Conservation (phyloP, 1,140 invertebrate species). For the Asbolus verrucosus region DNA sequence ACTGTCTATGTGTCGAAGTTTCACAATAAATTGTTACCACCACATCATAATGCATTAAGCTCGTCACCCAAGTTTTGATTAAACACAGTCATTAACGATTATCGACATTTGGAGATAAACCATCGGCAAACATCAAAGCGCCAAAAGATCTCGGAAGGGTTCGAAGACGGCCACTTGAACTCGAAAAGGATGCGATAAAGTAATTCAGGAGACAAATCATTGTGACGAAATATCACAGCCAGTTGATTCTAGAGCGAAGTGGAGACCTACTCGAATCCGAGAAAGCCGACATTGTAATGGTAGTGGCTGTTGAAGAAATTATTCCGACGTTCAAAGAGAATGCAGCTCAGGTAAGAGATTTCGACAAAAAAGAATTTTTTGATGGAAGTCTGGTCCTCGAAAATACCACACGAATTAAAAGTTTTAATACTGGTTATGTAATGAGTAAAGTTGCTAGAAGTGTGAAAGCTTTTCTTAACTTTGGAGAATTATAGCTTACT, state of each 20-base stretch:
- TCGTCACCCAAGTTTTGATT: conserved; percentile 17
- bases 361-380: too few relatives aligned
- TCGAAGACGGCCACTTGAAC: neutral
- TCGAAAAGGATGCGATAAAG: neutral
- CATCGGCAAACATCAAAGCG: conserved; percentile 10
- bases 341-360: neutral
- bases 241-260: conserved; percentile 2
- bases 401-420: too few relatives aligned
- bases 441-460: too few relatives aligned
- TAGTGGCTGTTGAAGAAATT: too few relatives aligned
- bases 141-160: conserved; percentile 4
- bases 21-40: conserved; percentile 32
- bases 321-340: conserved; percentile 3
- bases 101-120: neutral
- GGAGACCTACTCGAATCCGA: neutral
- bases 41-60: conserved; percentile 14
- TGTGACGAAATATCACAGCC: neutral
- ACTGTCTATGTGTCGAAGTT: conserved; percentile 29
- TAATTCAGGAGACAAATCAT: neutral
- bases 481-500: too few relatives aligned
- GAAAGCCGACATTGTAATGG: conserved; percentile 10
- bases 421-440: too few relatives aligned
- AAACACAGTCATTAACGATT: conserved; percentile 27
- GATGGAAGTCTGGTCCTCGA: too few relatives aligned
- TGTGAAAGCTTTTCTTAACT: too few relatives aligned